phyloP scores from a whole-genome alignment of 2,113 vertebrate genomes.

The Chlorocebus sabaeus region DNA sequence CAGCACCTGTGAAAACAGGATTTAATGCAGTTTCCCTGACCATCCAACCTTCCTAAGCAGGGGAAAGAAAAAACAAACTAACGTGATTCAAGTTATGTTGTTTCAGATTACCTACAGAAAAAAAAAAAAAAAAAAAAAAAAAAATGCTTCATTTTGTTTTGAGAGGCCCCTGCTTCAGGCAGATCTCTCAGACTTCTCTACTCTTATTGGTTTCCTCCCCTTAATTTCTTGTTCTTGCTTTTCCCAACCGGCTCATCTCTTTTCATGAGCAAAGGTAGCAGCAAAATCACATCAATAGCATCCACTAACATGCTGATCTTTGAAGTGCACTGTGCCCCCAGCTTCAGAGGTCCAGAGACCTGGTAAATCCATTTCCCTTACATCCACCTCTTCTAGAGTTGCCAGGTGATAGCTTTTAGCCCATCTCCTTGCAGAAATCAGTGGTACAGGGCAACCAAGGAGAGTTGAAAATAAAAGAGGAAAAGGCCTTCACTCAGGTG shows the following conservation, averaged over 20 bases:
- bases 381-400: neutral
- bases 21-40: neutral
- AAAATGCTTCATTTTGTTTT: neutral
- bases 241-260: neutral
- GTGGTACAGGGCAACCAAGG: neutral
- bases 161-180: neutral
- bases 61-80: neutral
- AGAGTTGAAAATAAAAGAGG: neutral
- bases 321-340: neutral
- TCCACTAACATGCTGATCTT: neutral
- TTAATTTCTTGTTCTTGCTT: neutral
- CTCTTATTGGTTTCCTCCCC: neutral
- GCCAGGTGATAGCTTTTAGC: neutral
- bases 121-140: too few relatives aligned
- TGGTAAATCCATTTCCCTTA: neutral
- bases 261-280: neutral
- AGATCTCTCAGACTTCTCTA: neutral
- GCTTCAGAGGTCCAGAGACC: neutral
- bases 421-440: neutral
- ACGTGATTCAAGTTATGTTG: neutral
- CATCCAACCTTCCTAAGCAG: neutral
- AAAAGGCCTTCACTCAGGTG: neutral
- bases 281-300: neutral
- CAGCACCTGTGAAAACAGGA: neutral
- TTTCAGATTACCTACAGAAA: neutral